Conservation (phyloP, 1,140 invertebrate genomes). For the Bombus confusus region DNA sequence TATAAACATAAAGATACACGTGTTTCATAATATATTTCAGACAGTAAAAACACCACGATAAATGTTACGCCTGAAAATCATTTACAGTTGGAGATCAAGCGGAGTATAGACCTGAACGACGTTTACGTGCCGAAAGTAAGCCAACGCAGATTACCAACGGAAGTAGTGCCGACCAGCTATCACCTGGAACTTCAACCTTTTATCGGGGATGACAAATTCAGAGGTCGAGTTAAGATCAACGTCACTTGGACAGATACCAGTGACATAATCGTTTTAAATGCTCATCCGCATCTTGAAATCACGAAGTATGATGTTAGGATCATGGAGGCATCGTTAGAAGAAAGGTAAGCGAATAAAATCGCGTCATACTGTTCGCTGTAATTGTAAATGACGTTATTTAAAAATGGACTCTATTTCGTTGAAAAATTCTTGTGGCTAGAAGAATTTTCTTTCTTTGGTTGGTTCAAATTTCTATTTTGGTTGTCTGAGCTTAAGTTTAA, state of each 20-base stretch:
- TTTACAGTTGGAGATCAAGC: slow-evolving; percentile 36
- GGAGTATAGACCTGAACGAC: slow-evolving; percentile 75
- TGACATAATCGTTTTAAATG: slow-evolving; percentile 85
- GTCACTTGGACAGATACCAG: slow-evolving; percentile 83
- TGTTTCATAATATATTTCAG: not conserved
- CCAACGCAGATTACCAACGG: slow-evolving; percentile 75
- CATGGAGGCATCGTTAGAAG: slow-evolving; percentile 55
- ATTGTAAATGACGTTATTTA: too few species aligned
- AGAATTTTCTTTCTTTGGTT: too few species aligned
- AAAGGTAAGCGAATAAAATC: slow-evolving; percentile 68
- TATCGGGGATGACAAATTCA: slow-evolving; percentile 84
- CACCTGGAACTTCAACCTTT: slow-evolving; percentile 85
- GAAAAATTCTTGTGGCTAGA: too few species aligned
- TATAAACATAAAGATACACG: not conserved
- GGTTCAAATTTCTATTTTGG: too few species aligned
- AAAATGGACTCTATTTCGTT: too few species aligned
- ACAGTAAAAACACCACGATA: not conserved
- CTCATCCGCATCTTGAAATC: slow-evolving; percentile 85
- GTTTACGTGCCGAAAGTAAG: slow-evolving; percentile 60
- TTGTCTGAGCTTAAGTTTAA: too few species aligned
- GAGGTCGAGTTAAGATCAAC: slow-evolving; percentile 85
- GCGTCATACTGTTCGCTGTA: too few species aligned
- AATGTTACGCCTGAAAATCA: not conserved
- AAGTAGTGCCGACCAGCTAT: slow-evolving; percentile 85
- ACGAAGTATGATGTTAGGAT: slow-evolving; percentile 70